phyloP scores from a whole-genome alignment of 1,140 invertebrate genomes.

The Drosophila melanogaster region DNA sequence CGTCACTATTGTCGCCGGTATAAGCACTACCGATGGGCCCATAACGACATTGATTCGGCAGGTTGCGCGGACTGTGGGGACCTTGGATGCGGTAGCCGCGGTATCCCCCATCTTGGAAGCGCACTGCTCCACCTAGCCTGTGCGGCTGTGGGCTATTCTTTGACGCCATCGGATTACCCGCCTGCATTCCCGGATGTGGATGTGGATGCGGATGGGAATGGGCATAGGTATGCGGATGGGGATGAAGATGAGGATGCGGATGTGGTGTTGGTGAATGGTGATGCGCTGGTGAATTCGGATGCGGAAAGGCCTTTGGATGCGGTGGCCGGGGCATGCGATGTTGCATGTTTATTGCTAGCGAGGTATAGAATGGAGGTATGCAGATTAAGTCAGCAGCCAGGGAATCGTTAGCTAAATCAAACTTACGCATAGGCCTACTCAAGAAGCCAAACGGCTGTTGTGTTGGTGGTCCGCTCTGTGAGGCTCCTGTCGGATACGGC shows the following conservation, averaged over 20 bases:
- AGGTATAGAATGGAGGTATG: too few relatives aligned
- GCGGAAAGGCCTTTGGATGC: background rate
- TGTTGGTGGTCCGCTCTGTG: background rate
- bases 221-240: background rate
- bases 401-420: background rate
- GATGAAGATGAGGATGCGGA: background rate
- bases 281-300: background rate
- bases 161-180: background rate
- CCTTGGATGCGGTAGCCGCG: background rate
- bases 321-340: background rate
- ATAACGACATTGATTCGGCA: constrained; percentile 22
- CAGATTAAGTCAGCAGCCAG: too few relatives aligned
- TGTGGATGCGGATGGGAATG: background rate
- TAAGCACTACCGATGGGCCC: background rate
- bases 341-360: constrained; percentile 21
- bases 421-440: constrained; percentile 44
- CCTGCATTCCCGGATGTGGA: background rate
- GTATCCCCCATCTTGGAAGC: background rate
- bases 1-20: background rate
- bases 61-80: background rate
- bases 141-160: background rate
- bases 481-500: background rate
- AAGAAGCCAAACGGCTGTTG: constrained; percentile 28
- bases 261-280: background rate
- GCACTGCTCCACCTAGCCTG: background rate